phyloP scores from a whole-genome alignment of 2,113 vertebrate genomes.

The Eurypyga helias region DNA sequence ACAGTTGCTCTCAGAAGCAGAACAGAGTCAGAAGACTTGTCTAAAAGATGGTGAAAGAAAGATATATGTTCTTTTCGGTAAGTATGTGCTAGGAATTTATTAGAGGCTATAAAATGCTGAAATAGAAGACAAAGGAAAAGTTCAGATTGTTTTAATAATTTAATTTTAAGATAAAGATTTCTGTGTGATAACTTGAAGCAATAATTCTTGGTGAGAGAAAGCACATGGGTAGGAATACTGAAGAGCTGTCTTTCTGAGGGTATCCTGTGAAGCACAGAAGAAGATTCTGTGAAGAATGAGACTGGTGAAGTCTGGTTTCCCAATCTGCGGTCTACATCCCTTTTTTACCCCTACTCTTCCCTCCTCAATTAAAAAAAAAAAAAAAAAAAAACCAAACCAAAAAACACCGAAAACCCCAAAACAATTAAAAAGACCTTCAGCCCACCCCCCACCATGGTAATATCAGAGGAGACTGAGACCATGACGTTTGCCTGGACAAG shows the following conservation, averaged over 20 bases:
- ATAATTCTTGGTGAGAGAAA: conserved; percentile 1
- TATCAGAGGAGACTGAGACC: neutral
- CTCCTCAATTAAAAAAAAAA: neutral
- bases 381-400: too few relatives aligned
- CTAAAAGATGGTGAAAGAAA: neutral
- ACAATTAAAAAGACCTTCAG: neutral
- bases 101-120: conserved; percentile 5
- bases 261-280: neutral
- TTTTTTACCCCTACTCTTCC: accelerated
- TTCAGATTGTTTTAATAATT: neutral
- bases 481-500: neutral
- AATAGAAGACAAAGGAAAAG: neutral
- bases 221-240: neutral
- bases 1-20: neutral
- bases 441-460: neutral
- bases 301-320: neutral
- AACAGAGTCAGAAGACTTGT: neutral
- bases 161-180: conserved; percentile 19
- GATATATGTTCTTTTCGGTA: neutral
- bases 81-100: neutral
- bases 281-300: neutral
- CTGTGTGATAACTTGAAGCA: neutral
- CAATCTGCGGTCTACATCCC: neutral
- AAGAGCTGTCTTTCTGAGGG: neutral
- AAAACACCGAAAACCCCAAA: too few relatives aligned